These are phyloP conservation scores for Anastrepha ludens DNA, from an alignment of 1,140 invertebrate species.

Conservation along the genomic window DNA sequence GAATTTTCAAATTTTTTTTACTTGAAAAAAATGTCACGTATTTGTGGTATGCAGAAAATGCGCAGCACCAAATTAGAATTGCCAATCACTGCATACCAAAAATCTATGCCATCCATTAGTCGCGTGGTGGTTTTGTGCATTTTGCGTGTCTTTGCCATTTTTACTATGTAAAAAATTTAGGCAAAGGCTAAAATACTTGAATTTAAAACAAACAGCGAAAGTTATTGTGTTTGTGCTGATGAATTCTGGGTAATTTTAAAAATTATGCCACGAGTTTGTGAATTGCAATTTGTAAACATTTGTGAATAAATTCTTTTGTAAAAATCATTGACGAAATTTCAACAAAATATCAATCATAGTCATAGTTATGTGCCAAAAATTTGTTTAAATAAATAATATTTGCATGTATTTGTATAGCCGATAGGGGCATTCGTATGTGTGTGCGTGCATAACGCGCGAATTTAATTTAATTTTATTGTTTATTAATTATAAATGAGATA, in stretches of 20 bases:
- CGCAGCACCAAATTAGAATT: too few species aligned
- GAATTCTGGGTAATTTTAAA: neutral
- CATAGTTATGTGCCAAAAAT: constrained; percentile 53
- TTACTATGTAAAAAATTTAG: constrained; percentile 3
- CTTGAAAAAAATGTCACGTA: too few species aligned
- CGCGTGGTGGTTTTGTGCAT: neutral
- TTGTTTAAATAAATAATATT: neutral
- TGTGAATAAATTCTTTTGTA: neutral
- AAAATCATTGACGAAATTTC: neutral
- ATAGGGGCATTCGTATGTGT: neutral
- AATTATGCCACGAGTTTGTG: too few species aligned
- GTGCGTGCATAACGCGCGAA: neutral
- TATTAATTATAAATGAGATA: constrained; percentile 5
- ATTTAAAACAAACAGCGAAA: neutral
- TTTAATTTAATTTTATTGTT: neutral
- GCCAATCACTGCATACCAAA: too few species aligned
- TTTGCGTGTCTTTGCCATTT: neutral
- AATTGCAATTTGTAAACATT: neutral
- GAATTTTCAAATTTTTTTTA: neutral
- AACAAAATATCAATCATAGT: constrained; percentile 15
- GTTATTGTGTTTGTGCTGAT: neutral
- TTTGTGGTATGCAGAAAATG: too few species aligned
- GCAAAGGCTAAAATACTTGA: neutral
- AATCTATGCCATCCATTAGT: too few species aligned
- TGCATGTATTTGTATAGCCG: too few species aligned